phyloP scores from a whole-genome alignment of 2,113 vertebrate genomes.

The Paedocypris sp. region DNA sequence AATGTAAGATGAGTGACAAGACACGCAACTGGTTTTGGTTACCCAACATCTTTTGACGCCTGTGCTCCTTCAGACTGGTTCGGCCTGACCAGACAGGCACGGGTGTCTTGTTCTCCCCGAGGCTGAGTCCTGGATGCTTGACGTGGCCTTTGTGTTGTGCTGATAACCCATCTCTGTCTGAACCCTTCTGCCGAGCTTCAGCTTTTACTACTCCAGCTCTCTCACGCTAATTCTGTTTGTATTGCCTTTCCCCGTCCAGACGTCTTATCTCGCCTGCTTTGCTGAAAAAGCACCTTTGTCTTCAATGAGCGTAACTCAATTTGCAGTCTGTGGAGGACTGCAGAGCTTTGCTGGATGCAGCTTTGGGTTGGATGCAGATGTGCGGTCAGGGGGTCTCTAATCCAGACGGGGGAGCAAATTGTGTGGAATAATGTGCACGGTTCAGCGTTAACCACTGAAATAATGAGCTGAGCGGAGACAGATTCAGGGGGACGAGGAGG shows the following conservation, averaged over 20 bases:
- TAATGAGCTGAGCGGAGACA: slow-evolving; percentile 11
- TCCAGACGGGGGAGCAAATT: slow-evolving; percentile 9
- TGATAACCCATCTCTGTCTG: slow-evolving; percentile 13
- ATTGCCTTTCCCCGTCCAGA: background rate
- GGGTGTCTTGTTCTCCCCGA: slow-evolving; percentile 17
- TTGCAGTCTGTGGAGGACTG: background rate
- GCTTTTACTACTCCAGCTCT: background rate
- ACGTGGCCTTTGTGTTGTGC: slow-evolving; percentile 20
- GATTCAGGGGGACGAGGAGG: background rate
- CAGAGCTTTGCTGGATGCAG: background rate
- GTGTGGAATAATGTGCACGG: slow-evolving; percentile 29
- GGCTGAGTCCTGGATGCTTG: slow-evolving; percentile 22
- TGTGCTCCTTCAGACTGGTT: background rate
- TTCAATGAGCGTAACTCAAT: background rate
- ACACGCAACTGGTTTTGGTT: background rate
- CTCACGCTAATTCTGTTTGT: background rate
- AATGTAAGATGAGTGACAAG: background rate
- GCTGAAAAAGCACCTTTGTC: background rate
- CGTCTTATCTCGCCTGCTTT: background rate
- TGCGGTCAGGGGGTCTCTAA: background rate
- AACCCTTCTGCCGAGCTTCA: background rate
- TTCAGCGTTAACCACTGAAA: background rate
- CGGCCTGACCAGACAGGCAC: slow-evolving; percentile 29
- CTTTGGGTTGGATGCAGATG: background rate
- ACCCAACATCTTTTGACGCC: background rate